Conservation (phyloP, 1,140 invertebrate species). For the Archegozetes longisetosus region DNA sequence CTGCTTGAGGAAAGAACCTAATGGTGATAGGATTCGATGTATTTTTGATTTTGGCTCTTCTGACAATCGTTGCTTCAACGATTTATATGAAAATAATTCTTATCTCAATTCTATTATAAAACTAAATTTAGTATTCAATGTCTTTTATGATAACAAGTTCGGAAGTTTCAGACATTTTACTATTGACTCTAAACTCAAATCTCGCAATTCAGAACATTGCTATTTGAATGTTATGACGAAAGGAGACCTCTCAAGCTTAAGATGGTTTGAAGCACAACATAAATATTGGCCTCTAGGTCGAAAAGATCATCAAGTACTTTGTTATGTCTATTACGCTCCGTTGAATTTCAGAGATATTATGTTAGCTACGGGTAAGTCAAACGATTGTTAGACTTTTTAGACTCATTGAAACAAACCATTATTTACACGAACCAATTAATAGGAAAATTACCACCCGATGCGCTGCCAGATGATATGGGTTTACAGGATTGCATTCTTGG, state of each 20-base stretch:
- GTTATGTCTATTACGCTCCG: conserved; percentile 43
- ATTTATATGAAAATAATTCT: not conserved
- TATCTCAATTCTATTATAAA: too few relatives aligned
- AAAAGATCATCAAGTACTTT: conserved; percentile 42
- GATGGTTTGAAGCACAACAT: too few relatives aligned
- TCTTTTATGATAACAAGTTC: conserved; percentile 5
- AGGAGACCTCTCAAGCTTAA: too few relatives aligned
- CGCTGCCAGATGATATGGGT: conserved; percentile 44
- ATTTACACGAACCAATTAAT: too few relatives aligned
- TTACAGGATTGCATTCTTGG: conserved; percentile 30
- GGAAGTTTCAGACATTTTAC: conserved; percentile 26
- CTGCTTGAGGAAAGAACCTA: conserved; percentile 66
- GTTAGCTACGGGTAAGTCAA: conserved; percentile 77
- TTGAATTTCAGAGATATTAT: too few relatives aligned
- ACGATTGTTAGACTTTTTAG: too few relatives aligned
- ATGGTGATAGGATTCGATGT: conserved; percentile 50
- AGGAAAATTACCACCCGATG: conserved; percentile 88
- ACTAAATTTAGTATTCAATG: conserved; percentile 20
- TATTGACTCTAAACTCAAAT: conserved; percentile 24
- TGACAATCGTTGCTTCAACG: not conserved
- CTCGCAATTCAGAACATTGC: conserved; percentile 52
- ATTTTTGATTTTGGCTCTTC: conserved; percentile 7
- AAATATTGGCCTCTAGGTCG: conserved; percentile 28
- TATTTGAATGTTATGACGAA: conserved; percentile 76
- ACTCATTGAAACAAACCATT: too few relatives aligned